These are phyloP conservation scores for Hecatera dysodea DNA, from an alignment of 2,888 invertebrate genomes.

Conservation along the genomic window DNA sequence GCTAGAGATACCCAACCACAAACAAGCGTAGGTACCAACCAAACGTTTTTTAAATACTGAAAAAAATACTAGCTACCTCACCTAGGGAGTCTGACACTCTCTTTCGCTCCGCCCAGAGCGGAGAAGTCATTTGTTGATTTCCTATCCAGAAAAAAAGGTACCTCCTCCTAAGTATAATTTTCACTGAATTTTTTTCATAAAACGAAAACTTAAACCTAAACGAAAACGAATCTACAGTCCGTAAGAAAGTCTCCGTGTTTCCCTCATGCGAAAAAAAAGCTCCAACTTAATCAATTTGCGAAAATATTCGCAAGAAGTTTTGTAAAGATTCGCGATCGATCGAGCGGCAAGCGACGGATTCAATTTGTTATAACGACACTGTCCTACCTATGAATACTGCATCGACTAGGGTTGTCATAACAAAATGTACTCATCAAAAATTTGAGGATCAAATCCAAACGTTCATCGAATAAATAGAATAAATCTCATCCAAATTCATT, in stretches of 20 bases:
- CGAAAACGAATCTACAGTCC: neutral
- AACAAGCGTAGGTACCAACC: neutral
- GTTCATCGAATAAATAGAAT: too few species aligned
- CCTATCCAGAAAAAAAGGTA: too few species aligned
- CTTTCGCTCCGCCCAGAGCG: too few species aligned
- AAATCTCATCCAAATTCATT: too few species aligned
- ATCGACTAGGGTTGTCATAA: conserved; percentile 33
- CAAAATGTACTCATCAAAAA: neutral
- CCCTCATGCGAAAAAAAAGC: neutral
- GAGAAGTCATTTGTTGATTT: too few species aligned
- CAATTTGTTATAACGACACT: conserved; percentile 64
- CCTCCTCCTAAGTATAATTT: too few species aligned
- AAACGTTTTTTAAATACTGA: neutral
- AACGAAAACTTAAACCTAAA: neutral
- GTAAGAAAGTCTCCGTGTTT: neutral
- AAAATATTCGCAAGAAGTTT: conserved; percentile 41
- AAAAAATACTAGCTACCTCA: too few species aligned
- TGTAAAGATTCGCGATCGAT: conserved; percentile 47
- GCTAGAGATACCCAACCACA: neutral
- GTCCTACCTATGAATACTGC: conserved; percentile 56
- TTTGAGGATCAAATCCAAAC: too few species aligned
- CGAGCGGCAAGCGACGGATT: conserved; percentile 54
- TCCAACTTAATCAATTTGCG: conserved; percentile 42
- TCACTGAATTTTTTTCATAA: neutral
- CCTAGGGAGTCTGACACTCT: too few species aligned